Base-by-base conservation (phyloP, 2,113 vertebrate species). In the Dipodomys merriami region DNA sequence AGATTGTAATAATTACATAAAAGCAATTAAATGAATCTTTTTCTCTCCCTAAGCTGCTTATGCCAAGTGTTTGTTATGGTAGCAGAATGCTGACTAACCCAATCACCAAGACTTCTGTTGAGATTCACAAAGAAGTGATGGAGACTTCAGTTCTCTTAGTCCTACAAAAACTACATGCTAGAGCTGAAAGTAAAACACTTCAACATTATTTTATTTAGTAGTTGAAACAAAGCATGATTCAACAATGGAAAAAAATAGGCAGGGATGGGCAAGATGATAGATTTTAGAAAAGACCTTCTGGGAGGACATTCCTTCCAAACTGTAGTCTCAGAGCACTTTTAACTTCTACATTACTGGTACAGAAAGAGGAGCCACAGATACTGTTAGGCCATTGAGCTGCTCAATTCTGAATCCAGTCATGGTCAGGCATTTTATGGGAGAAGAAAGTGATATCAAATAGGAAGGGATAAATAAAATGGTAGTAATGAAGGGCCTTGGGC, bases 381-480 rank as follows among this genome's bases (percentile, higher is more conserved):
- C 46, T 74, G 33, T 4, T 60, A 15, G 10, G 39, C 83, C 27
- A 25, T 1, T 72, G 73, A 44, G 12, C 78, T 74, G 71, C 60
- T 91, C 57, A 7, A 0, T 82, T 62, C 44, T 25, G 84, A 91
- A 76, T 49, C n/a, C 53, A 27, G 7, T 85, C 62, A 46, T 46
- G 29, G n/a, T 68, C 22, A 30, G 88, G 44, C 35, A 1, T 68
- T 94, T 95, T 93, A 88, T 86, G 60, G 67, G 30, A 57, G 49
- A 53, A 78, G 69, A 94, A 94, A 94, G 92, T 87, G 83, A 88
- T 80, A 79, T 68, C 49, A 92, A 88, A 89, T 85, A 92, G 87
- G 95, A 94, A 95, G 44, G 60, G 81, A 96, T 20, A 82, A 91
- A 94, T 78, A 87, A 95, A 96, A 80, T 33, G 86, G 78, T 84